These are phyloP conservation scores for Gobio occitaniae DNA, from an alignment of 2,797 vertebrate species.

Conservation along the genomic window DNA sequence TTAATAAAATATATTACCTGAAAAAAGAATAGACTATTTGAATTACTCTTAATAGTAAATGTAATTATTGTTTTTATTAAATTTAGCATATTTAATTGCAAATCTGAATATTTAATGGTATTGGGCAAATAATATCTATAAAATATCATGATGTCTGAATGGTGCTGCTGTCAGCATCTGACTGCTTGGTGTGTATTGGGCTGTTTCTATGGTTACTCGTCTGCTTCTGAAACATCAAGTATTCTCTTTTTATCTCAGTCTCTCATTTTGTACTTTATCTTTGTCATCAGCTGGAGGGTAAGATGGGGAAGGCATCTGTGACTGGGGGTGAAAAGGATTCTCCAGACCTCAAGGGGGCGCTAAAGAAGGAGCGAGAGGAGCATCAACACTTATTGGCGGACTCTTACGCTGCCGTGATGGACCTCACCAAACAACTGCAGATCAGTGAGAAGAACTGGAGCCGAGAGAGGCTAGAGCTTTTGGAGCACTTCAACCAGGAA, in stretches of 20 bases:
- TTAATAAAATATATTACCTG: not conserved
- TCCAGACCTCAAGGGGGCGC: conserved; percentile 88
- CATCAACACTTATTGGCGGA: conserved; percentile 96
- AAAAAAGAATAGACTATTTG: not conserved
- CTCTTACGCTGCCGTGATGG: conserved; percentile 96
- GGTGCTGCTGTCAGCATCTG: not conserved
- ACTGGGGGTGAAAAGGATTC: conserved; percentile 77
- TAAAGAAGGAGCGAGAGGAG: conserved; percentile 93
- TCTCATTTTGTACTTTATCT: not conserved
- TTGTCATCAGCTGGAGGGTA: conserved; percentile 85
- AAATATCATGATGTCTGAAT: not conserved
- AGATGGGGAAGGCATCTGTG: conserved; percentile 82
- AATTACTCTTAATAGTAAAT: not conserved
- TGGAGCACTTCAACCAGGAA: conserved; percentile 91
- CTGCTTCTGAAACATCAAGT: not conserved
- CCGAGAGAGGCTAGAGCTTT: conserved; percentile 93
- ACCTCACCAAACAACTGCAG: conserved; percentile 95
- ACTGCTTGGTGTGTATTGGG: not conserved
- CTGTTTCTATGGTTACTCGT: conserved; percentile 31
- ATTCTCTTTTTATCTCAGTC: not conserved
- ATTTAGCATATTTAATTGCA: not conserved
- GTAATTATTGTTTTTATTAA: not conserved
- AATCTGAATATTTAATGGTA: not conserved
- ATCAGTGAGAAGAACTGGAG: conserved; percentile 95
- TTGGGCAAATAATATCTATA: not conserved